A percentile compares a stretch with the other conserved stretches of the same genome.
These are phyloP conservation scores for Varecia variegata DNA, from an alignment of 2,797 vertebrate genomes.

Conservation along the genomic window DNA sequence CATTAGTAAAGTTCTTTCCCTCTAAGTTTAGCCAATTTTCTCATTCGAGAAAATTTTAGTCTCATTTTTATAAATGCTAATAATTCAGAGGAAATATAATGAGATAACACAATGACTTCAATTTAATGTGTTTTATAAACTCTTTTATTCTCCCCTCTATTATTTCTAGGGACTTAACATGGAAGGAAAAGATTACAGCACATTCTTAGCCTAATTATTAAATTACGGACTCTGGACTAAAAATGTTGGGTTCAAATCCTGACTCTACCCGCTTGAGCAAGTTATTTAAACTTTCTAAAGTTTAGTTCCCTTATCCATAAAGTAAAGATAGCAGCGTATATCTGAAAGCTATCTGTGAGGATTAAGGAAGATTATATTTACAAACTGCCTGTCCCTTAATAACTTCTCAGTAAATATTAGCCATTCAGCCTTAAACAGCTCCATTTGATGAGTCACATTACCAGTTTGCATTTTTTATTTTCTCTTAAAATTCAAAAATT, in stretches of 20 bases:
- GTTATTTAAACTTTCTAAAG: background rate
- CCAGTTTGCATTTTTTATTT: background rate
- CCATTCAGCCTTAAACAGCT: background rate
- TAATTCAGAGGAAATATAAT: background rate
- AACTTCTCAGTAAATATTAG: background rate
- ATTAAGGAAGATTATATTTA: background rate
- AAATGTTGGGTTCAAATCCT: constrained; percentile 15
- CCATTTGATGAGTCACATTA: background rate
- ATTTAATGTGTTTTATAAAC: background rate
- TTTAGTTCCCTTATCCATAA: background rate
- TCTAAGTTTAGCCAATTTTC: background rate
- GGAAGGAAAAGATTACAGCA: background rate
- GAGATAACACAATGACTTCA: background rate
- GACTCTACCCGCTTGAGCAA: background rate
- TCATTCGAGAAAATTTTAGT: constrained; percentile 1
- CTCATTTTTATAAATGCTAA: constrained; percentile 28
- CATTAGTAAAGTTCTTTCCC: background rate
- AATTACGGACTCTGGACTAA: background rate
- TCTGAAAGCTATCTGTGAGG: background rate
- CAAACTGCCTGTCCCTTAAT: background rate
- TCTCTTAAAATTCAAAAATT: background rate
- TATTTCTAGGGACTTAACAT: background rate
- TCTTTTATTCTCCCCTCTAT: background rate
- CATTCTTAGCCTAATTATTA: background rate
- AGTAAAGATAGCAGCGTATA: background rate